Conservation (phyloP, 1,140 invertebrate species). For the Temnothorax nylanderi region DNA sequence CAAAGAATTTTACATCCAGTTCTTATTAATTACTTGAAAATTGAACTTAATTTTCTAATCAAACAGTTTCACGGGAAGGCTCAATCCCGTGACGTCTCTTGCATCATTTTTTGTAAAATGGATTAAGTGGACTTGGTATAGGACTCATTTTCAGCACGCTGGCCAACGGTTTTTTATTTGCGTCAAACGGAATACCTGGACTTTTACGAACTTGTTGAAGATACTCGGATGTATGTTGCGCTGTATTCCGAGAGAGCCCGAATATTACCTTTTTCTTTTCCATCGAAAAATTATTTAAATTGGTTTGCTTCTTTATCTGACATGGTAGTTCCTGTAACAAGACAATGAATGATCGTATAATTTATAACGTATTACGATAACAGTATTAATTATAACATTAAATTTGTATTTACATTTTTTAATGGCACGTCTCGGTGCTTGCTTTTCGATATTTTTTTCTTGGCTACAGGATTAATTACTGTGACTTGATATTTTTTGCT, state of each 20-base stretch:
- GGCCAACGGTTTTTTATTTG: slow-evolving; percentile 88
- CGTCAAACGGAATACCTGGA: slow-evolving; percentile 91
- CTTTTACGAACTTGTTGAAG: slow-evolving; percentile 89
- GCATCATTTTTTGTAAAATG: slow-evolving; percentile 88
- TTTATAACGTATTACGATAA: not conserved
- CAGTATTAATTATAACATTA: not conserved
- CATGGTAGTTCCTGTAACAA: slow-evolving; percentile 25
- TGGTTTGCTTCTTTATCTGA: not conserved
- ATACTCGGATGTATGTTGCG: slow-evolving; percentile 90
- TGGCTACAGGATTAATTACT: not conserved
- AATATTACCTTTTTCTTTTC: slow-evolving; percentile 88
- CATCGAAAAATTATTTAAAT: slow-evolving; percentile 40
- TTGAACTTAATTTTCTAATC: not conserved
- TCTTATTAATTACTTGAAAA: not conserved
- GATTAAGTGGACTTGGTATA: slow-evolving; percentile 91
- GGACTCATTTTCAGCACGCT: slow-evolving; percentile 90
- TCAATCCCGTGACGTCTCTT: not conserved
- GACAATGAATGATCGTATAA: not conserved
- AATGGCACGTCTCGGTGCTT: not conserved
- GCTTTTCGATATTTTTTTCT: not conserved
- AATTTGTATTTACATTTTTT: slow-evolving; percentile 37
- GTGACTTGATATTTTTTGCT: not conserved
- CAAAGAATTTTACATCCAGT: not conserved
- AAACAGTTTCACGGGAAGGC: not conserved
- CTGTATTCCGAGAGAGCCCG: slow-evolving; percentile 88